These are phyloP conservation scores for Rhynchophorus ferrugineus DNA, from an alignment of 1,140 invertebrate species.

Conservation along the genomic window DNA sequence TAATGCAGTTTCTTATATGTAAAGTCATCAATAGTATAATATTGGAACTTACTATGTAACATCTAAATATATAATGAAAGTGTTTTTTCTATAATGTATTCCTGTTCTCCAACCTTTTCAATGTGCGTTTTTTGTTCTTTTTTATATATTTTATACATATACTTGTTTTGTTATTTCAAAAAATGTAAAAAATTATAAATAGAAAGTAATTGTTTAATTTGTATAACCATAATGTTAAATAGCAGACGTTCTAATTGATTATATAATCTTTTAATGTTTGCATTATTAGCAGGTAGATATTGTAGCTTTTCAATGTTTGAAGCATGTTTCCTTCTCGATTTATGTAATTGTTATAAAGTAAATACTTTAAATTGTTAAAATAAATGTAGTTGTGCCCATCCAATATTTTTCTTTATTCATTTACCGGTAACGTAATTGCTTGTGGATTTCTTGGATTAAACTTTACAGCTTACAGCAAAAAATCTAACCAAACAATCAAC, in stretches of 20 bases:
- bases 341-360: constrained; percentile 15
- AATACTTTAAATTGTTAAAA: constrained; percentile 22
- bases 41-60: neutral
- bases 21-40: neutral
- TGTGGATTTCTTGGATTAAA: no score
- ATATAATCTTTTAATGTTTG: constrained; percentile 8
- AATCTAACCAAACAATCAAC: no score
- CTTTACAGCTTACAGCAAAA: no score
- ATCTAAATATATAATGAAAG: neutral
- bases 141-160: no score
- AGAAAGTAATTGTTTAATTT: constrained; percentile 1
- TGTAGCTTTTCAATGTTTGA: constrained; percentile 19
- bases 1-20: neutral
- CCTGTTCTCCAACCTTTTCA: neutral
- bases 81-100: neutral
- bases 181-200: constrained; percentile 9
- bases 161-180: neutral
- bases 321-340: constrained; percentile 13
- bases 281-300: constrained; percentile 9
- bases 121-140: neutral
- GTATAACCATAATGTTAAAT: constrained; percentile 4
- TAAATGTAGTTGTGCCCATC: constrained; percentile 22
- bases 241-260: constrained; percentile 10
- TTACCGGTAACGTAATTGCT: no score
- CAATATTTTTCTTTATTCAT: constrained; percentile 3